These are phyloP conservation scores for Piscicola geometra DNA, from an alignment of 2,888 invertebrate genomes.

Conservation along the genomic window DNA sequence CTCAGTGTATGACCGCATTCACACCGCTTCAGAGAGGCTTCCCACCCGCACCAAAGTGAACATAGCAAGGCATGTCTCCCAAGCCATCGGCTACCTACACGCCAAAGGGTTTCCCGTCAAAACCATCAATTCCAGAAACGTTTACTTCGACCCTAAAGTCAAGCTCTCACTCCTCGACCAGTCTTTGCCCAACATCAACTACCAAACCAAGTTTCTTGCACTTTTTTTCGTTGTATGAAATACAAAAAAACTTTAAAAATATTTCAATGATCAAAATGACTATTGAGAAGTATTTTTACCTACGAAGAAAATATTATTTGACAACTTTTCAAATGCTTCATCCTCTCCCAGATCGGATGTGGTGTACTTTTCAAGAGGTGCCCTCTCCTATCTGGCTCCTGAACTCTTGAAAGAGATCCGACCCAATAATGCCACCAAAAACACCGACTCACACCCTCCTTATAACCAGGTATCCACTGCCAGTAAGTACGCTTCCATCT, in stretches of 20 bases:
- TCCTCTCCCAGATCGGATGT: slow-evolving; percentile 46
- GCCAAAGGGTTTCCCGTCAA: slow-evolving; percentile 57
- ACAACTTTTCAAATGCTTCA: neutral
- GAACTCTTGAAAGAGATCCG: slow-evolving; percentile 71
- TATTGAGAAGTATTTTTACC: neutral
- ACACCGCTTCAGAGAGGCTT: slow-evolving; percentile 49
- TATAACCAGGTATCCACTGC: slow-evolving; percentile 69
- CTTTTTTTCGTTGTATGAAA: neutral
- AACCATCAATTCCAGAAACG: slow-evolving; percentile 56
- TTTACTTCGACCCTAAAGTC: slow-evolving; percentile 56
- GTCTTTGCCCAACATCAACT: slow-evolving; percentile 20
- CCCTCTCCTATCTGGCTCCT: slow-evolving; percentile 75
- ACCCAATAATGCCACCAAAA: neutral
- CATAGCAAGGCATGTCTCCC: slow-evolving; percentile 54
- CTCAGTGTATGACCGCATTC: slow-evolving; percentile 54
- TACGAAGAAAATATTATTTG: neutral
- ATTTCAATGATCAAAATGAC: no score
- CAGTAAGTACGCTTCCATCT: slow-evolving; percentile 81
- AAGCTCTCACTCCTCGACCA: slow-evolving; percentile 57
- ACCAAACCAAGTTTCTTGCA: neutral
- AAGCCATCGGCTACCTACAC: slow-evolving; percentile 58
- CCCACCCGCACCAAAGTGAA: slow-evolving; percentile 50
- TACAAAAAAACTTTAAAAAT: neutral
- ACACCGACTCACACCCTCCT: slow-evolving; percentile 48
- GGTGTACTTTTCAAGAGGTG: slow-evolving; percentile 52